Base-by-base conservation (phyloP, 2,888 invertebrate species). In the Thera obeliscata region DNA sequence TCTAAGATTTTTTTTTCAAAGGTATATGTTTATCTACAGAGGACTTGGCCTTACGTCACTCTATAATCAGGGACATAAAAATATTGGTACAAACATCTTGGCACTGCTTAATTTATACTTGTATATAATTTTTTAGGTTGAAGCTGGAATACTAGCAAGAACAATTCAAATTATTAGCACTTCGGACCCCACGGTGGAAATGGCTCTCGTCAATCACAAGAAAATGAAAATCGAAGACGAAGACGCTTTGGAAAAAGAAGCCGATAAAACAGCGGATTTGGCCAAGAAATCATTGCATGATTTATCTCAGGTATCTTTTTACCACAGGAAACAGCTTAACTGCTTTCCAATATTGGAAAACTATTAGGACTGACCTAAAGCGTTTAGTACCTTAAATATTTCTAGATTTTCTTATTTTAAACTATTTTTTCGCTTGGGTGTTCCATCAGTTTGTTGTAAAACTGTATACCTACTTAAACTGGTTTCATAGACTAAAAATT, bases 121-220 rank as follows among this genome's bases (percentile, higher is more conserved):
- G 36, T 0, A 0, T 48, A 12, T 70, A 61, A 70, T 57, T 56
- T 52, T 73, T 59, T n/a, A 94, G 89, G 96, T 97, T 0, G 98
- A 98, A 87, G 94, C 95, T 46, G 97, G 97, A 8, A 95, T 97
- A 54, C 89, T 98, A 54, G 94, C 95, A 11, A 94, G 97, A 68
- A 97, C 98, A 0, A 89, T 96, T 65, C 96, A 97, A 80, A 96
- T 98, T 61, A 92, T 98, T 55, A 94, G 95, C 71, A 93, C 95
- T 57, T 93, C 89, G 57, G 94, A 94, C 71, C 94, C 94, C 1
- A 94, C 94, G 1, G 84, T 94, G 2, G 93, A 94, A 81, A 88
- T 93, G 84, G 93, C 94, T 46, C 78, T 94, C 38, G 81, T 94
- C 5, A 94, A 94, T 82, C 93, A 94, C 67, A 94, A 93, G 75